These are phyloP conservation scores for Hylia prasina DNA, from an alignment of 2,113 vertebrate species.

Conservation along the genomic window DNA sequence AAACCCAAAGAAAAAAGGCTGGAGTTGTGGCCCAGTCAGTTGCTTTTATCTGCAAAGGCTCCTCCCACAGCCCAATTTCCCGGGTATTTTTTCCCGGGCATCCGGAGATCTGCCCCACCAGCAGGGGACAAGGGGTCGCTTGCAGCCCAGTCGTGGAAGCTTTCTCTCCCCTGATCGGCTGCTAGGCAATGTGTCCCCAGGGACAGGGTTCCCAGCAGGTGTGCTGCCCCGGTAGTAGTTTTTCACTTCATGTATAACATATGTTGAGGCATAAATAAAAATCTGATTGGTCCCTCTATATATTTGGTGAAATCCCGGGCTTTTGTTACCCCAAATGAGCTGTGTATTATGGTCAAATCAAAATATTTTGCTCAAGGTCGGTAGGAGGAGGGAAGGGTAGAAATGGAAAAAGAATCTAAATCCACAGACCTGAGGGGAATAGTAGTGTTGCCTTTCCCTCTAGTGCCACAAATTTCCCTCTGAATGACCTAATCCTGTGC, in stretches of 20 bases:
- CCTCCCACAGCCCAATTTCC: not conserved
- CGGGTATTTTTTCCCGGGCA: not conserved
- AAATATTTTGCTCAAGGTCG: not conserved
- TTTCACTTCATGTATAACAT: not conserved
- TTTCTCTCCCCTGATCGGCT: not conserved
- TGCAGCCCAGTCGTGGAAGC: not conserved
- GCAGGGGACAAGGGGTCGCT: too few relatives aligned
- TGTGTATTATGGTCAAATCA: accelerated
- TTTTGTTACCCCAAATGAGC: not conserved
- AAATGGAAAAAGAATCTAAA: not conserved
- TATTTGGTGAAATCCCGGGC: not conserved
- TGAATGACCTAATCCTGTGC: not conserved
- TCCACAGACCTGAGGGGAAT: not conserved
- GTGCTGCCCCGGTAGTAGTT: too few relatives aligned
- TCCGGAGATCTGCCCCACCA: not conserved
- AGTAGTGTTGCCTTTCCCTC: not conserved
- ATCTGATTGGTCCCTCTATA: not conserved
- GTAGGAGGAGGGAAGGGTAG: not conserved
- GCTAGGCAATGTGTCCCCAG: accelerated
- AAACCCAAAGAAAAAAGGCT: not conserved
- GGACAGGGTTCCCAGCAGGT: not conserved
- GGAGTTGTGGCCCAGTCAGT: accelerated
- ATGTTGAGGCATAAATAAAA: not conserved
- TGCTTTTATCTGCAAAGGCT: not conserved
- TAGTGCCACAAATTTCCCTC: not conserved